phyloP scores from a whole-genome alignment of 1,140 invertebrate genomes.

The Oryzaephilus surinamensis region DNA sequence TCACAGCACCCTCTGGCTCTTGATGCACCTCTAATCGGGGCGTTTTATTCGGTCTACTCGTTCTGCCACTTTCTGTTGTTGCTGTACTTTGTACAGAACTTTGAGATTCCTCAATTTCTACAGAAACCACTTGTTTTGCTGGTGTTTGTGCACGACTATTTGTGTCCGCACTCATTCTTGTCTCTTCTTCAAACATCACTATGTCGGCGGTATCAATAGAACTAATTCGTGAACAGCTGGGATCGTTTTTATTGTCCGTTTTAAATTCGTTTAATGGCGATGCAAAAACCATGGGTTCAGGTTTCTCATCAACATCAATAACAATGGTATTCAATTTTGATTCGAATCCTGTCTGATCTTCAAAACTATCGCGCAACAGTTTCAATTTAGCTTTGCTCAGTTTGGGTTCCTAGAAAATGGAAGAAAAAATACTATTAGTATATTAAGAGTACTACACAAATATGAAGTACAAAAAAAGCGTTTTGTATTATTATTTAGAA shows the following conservation, averaged over 20 bases:
- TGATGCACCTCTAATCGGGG: slow-evolving; percentile 21
- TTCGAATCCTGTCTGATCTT: no score
- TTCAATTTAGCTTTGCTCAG: slow-evolving; percentile 13
- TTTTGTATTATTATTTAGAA: no score
- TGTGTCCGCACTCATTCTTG: slow-evolving; percentile 73
- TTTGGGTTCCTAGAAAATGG: slow-evolving; percentile 19
- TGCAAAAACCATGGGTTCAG: no score
- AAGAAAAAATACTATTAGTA: no score
- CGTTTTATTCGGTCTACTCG: slow-evolving; percentile 18
- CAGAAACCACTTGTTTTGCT: slow-evolving; percentile 36
- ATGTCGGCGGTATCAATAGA: slow-evolving; percentile 17
- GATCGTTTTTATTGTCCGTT: no score
- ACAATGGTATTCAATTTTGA: no score
- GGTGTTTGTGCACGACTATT: slow-evolving; percentile 43
- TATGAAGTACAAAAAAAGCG: no score
- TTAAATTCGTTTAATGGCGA: no score
- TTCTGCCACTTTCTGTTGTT: slow-evolving; percentile 52
- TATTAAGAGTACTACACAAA: no score
- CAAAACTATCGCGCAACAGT: slow-evolving; percentile 5
- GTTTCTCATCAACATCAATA: no score
- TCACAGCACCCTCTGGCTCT: slow-evolving; percentile 53
- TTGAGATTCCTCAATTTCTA: slow-evolving; percentile 63
- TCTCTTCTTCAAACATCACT: slow-evolving; percentile 61
- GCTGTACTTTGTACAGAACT: slow-evolving; percentile 60
- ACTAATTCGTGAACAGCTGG: no score